Conservation (phyloP, 1,140 invertebrate species). For the Ooceraea biroi region DNA sequence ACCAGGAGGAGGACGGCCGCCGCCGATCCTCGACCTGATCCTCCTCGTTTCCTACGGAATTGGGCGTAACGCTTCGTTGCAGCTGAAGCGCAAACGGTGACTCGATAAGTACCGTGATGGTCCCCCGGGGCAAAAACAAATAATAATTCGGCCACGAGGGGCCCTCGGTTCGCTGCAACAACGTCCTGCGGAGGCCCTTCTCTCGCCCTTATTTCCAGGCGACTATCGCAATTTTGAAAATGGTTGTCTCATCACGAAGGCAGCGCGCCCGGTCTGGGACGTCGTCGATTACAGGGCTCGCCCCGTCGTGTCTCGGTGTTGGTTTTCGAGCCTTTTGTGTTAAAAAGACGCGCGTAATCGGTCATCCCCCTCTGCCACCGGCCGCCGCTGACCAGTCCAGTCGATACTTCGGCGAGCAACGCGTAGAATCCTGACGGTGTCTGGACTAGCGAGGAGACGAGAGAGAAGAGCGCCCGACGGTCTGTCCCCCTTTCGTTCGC, state of each 20-base stretch:
- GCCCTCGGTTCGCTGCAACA: slow-evolving; percentile 60
- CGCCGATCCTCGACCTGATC: no score
- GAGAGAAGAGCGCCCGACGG: slow-evolving; percentile 35
- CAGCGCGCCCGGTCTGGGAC: slow-evolving; percentile 43
- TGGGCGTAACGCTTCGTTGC: slow-evolving; percentile 75
- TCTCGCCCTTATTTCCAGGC: slow-evolving; percentile 78
- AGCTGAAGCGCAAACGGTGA: slow-evolving; percentile 81
- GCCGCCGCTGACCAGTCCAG: background rate
- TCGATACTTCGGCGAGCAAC: slow-evolving; percentile 39
- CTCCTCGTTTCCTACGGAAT: slow-evolving; percentile 70
- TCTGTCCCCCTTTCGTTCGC: slow-evolving; percentile 21
- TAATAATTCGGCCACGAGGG: slow-evolving; percentile 79
- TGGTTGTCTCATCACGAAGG: slow-evolving; percentile 84
- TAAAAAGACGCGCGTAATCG: slow-evolving; percentile 87
- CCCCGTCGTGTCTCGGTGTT: slow-evolving; percentile 86
- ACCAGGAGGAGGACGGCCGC: background rate
- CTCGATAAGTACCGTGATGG: slow-evolving; percentile 81
- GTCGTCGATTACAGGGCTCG: slow-evolving; percentile 85
- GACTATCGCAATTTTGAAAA: slow-evolving; percentile 85
- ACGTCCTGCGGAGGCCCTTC: slow-evolving; percentile 73
- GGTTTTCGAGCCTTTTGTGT: slow-evolving; percentile 87
- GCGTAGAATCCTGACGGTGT: no score
- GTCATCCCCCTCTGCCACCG: slow-evolving; percentile 55
- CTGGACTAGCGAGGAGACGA: background rate
- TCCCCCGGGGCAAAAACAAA: slow-evolving; percentile 83